phyloP scores from a whole-genome alignment of 2,113 vertebrate species.

The Indicator maculatus region DNA sequence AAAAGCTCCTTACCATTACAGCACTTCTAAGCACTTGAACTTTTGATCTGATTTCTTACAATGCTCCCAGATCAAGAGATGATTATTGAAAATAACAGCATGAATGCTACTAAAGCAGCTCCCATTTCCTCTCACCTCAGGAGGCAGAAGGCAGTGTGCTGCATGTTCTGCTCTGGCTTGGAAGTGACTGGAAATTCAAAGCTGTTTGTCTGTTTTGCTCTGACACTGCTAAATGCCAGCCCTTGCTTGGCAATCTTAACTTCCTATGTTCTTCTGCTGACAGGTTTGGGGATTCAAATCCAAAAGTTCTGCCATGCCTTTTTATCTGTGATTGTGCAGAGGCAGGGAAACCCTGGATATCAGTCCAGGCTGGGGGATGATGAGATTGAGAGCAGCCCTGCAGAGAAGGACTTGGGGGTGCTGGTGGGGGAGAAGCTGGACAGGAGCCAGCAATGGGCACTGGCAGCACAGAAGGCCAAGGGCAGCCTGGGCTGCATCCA shows the following conservation, averaged over 20 bases:
- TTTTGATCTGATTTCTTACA: constrained; percentile 44
- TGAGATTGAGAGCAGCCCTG: too few species aligned
- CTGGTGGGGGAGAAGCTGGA: too few species aligned
- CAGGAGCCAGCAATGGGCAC: too few species aligned
- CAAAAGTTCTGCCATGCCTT: neutral
- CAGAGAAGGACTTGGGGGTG: too few species aligned
- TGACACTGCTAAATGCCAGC: neutral
- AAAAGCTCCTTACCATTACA: neutral
- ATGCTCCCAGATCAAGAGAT: neutral
- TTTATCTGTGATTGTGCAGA: neutral
- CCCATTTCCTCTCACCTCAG: neutral
- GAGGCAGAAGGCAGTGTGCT: neutral
- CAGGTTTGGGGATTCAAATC: neutral
- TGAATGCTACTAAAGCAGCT: constrained; percentile 13
- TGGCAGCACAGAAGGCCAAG: too few species aligned
- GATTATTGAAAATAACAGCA: neutral
- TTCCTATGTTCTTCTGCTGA: neutral
- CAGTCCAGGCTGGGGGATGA: too few species aligned
- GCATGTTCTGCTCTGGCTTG: neutral
- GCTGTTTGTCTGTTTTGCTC: neutral
- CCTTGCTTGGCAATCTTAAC: neutral
- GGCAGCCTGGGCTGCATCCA: too few species aligned
- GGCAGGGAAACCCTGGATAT: neutral
- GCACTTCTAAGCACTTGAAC: constrained; percentile 21
- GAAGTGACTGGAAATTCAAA: neutral